Base-by-base conservation (phyloP, 2,797 vertebrate genomes). In the Syngnathus rostellatus region DNA sequence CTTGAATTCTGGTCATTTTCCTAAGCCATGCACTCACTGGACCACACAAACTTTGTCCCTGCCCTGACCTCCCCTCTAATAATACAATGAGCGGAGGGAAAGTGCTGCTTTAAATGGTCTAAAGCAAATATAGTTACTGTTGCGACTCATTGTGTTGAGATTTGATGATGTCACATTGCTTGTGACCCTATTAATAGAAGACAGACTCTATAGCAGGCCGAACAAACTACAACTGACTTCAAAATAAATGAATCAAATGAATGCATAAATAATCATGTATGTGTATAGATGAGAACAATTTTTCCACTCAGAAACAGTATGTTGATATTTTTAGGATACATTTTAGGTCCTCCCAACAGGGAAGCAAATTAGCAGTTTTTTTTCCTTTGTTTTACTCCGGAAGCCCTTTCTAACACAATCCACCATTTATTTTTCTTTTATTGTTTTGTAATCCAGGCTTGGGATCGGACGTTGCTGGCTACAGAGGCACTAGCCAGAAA, bases 1-100 rank as follows among this genome's bases (percentile, higher is more conserved):
- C 70, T 76, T 73, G 58, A 77, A 79, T 77, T 80, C 77, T 83
- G 85, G 72, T 81, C 68, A 77, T 74, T 83, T 81, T 88, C 77
- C 73, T 61, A 65, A 63, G 62, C 63, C 64, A 64, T 64, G 66
- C 70, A 43, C 50, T 63, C 60, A 62, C n/a, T 72, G 55, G 81
- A 86, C 86, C 83, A 83, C 81, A 85, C 85, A 87, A 76, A 78
- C 54, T 39, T 67, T 39, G 66, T 78, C 71, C 78, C 65, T 67
- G 51, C 31, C 51, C 64, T 69, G 67, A 74, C 51, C 69, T 19
- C 16, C 8, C 10, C n/a, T 64, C n/a, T 69, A 46, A 73, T 66
- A 62, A 64, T 61, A n/a, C 37, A 31, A 62, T 54, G 50, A 61
- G 11, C 55, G 45, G 57, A 37, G n/a, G n/a, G 61, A 62, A 19